phyloP scores from a whole-genome alignment of 2,797 vertebrate genomes.

The Phrynocephalus forsythii region DNA sequence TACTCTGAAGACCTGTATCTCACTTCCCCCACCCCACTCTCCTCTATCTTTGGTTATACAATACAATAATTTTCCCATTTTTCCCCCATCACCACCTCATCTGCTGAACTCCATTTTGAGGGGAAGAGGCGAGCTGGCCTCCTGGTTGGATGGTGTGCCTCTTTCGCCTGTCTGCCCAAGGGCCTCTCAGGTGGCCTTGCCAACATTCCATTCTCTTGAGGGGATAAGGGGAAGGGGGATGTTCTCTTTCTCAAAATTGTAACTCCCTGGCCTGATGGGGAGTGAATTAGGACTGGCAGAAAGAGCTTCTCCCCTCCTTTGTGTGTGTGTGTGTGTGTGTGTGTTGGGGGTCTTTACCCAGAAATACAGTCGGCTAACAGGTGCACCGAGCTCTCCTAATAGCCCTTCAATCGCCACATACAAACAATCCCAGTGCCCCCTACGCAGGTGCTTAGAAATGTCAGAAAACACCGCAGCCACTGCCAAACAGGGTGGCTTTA shows the following conservation, averaged over 20 bases:
- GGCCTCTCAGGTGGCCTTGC: background rate
- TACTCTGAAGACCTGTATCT: no score
- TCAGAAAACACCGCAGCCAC: background rate
- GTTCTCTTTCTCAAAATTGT: background rate
- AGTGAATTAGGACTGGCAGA: no score
- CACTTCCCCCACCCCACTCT: no score
- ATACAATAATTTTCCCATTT: no score
- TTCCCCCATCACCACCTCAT: no score
- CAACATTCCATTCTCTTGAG: background rate
- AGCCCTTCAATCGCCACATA: background rate
- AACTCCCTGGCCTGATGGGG: no score
- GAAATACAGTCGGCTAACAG: background rate
- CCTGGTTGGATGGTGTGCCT: no score
- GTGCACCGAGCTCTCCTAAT: background rate
- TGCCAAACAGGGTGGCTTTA: background rate
- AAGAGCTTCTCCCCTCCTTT: background rate
- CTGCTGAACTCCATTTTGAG: no score
- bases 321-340: no score
- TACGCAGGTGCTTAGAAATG: rapidly evolving
- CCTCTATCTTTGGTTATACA: no score
- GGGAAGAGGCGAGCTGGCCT: no score
- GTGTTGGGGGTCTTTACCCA: background rate
- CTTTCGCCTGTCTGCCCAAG: background rate
- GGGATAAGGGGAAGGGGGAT: no score
- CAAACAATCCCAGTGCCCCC: background rate